Base-by-base conservation (phyloP, 2,888 invertebrate species). In the Epistrophella euchroma region DNA sequence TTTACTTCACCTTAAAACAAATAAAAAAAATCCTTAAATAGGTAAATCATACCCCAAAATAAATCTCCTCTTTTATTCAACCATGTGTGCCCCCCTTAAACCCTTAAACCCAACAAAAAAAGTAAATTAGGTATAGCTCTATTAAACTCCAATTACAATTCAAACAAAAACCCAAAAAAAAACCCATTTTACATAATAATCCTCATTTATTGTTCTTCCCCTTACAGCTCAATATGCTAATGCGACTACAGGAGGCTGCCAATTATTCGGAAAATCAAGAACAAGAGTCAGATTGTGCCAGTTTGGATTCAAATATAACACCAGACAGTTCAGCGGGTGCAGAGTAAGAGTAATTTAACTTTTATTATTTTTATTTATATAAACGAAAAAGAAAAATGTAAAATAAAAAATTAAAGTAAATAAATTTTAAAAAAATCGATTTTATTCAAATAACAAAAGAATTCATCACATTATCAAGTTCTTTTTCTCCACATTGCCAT, bases 241-340 rank as follows among this genome's bases (percentile, higher is more conserved):
- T 98, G 97, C 95, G 98, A 88, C 94, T 98, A 66, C 98, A 98
- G 93, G 98, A 98, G 93, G 98, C 98, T 32, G 98, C 98, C 62
- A 98, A 97, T 93, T 97, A 97, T 93, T 96, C 97, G 89, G 97
- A 97, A 90, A 96, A 96, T 89, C 97, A 97, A 93, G 97, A 97
- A 91, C 97, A 97, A 90, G 97, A 98, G 93, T 97, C 97, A 0
- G 97, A 98, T 92, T 96, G 97, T 90, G 96, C 97, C 88, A 97
- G 97, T 90, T 93, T 96, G 91, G 96, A 96, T 91, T 96, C 96
- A 87, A 96, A 95, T 93, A 93, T 96, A 90, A 95, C 96, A 7
- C 95, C 95, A 90, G 95, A 95, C 90, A 95, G 95, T 91, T 95
- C 95, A 19, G 94, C 92, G 35, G 92, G 92, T 5, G 92, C 92